Evolutionary conservation across 2,888 invertebrate species (phyloP).

Genomic region (Pantelozetes paolii): DNA sequence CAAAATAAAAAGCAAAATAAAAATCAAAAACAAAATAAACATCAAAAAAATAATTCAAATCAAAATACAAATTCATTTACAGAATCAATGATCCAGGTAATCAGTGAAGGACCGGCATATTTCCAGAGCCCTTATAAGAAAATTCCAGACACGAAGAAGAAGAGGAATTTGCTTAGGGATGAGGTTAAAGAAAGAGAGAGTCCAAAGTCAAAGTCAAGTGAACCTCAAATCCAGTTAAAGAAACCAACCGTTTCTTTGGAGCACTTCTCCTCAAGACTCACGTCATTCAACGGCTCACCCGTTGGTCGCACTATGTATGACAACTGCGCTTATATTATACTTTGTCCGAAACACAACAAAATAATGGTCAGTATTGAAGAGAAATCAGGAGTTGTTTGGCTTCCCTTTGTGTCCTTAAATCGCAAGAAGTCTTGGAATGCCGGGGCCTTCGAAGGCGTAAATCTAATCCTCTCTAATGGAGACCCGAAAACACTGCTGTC

Average conservation of each 20-base stretch:
- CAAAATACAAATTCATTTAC: too few relatives aligned
- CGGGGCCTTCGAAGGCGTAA: constrained; percentile 6
- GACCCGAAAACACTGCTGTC: background rate
- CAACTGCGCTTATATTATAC: constrained; percentile 35
- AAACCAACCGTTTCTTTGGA: constrained; percentile 61
- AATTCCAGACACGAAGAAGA: too few relatives aligned
- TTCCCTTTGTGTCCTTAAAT: constrained; percentile 37
- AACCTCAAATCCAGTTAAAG: too few relatives aligned
- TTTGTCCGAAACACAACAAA: constrained; percentile 41
- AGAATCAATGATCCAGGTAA: too few relatives aligned
- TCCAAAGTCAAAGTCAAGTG: too few relatives aligned
- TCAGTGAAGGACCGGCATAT: too few relatives aligned
- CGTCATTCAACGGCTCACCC: constrained; percentile 58
- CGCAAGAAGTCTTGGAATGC: constrained; percentile 27
- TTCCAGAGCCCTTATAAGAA: too few relatives aligned
- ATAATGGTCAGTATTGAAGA: constrained; percentile 3
- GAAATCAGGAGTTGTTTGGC: constrained; percentile 37
- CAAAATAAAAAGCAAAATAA: too few relatives aligned
- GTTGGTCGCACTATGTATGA: constrained; percentile 6
- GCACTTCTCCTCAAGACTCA: constrained; percentile 92
- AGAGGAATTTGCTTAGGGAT: too few relatives aligned
- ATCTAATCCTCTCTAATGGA: background rate
- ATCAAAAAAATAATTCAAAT: too few relatives aligned
- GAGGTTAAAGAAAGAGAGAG: too few relatives aligned
- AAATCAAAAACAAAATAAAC: too few relatives aligned